Conservation (phyloP, 2,113 vertebrate genomes). For the Telmatochromis bifrenatus region DNA sequence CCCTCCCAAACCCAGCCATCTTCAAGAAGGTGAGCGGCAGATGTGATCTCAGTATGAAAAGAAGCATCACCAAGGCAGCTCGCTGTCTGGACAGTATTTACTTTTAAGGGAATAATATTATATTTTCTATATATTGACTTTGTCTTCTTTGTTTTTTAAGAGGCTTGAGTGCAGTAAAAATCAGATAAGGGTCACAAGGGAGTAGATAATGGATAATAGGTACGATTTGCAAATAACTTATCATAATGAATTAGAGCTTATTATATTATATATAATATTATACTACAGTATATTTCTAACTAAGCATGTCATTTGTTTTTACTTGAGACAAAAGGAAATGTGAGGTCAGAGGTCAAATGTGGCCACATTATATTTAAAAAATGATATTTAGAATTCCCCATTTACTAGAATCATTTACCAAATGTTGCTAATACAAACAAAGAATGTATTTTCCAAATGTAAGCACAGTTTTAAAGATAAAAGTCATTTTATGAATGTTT, state of each 20-base stretch:
- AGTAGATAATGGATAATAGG: neutral
- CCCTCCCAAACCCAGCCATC: constrained; percentile 82
- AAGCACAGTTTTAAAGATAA: neutral
- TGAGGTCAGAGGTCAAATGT: neutral
- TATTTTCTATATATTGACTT: neutral
- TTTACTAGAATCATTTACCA: neutral
- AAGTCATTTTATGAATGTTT: neutral
- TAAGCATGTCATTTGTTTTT: neutral
- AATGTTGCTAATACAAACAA: neutral
- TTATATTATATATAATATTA: neutral
- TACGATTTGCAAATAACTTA: neutral
- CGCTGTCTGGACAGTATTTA: neutral
- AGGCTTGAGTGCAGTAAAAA: neutral
- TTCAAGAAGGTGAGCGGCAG: constrained; percentile 82
- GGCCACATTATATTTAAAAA: neutral
- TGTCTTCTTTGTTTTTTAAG: neutral
- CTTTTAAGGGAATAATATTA: neutral
- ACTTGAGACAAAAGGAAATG: neutral
- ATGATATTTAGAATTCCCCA: neutral
- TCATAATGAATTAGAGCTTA: neutral
- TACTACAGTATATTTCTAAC: neutral
- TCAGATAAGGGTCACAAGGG: neutral
- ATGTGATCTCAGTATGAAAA: neutral
- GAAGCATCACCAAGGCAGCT: neutral
- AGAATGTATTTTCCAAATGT: neutral